Base-by-base conservation (phyloP, 2,888 invertebrate species). In the Ecliptopera silaceata region DNA sequence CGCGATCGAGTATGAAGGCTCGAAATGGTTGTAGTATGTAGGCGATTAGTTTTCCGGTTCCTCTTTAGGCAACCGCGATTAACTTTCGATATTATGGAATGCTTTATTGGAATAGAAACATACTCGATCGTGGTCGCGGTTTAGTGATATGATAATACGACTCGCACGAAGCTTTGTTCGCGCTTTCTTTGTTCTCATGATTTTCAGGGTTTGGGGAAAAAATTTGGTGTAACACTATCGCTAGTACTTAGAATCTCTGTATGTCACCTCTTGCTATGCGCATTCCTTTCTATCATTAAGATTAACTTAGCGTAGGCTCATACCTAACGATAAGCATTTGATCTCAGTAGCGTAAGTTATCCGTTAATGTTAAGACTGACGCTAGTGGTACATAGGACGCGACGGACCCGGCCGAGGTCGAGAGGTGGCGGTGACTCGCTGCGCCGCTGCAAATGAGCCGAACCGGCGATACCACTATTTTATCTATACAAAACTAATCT, bases 311-410 rank as follows among this genome's bases (percentile, higher is more conserved):
- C 51, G 44, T 64, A 65, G 61, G 58, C 51, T 50, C 49, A 39
- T 56, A 49, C 38, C 34, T 56, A 61, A 64, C 53, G 50, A 51
- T 66, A 61, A 61, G 63, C 57, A 54, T 55, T 61, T 58, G 65
- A 63, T 64, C 56, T 66, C 62, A 56, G 54, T 78, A 75, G 73
- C 65, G 64, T 75, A 77, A 77, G 75, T 55, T 71, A 71, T 64
- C 61, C 54, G 63, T 75, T 70, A 71, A 71, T 66, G 59, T 61
- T 82, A 82, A 82, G 84, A 80, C 81, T 80, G 80, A 79, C 70
- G 70, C 68, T 71, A 77, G 79, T 73, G 69, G 66, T 70, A 65
- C 61, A 66, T 69, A 69, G 69, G 64, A 66, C 56, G 66, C 66
- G 68, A 58, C 61, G 65, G 70, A 59, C 45, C 60, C 64, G 61